These are phyloP conservation scores for Mizuhopecten yessoensis DNA, from an alignment of 1,140 invertebrate species.

Conservation along the genomic window DNA sequence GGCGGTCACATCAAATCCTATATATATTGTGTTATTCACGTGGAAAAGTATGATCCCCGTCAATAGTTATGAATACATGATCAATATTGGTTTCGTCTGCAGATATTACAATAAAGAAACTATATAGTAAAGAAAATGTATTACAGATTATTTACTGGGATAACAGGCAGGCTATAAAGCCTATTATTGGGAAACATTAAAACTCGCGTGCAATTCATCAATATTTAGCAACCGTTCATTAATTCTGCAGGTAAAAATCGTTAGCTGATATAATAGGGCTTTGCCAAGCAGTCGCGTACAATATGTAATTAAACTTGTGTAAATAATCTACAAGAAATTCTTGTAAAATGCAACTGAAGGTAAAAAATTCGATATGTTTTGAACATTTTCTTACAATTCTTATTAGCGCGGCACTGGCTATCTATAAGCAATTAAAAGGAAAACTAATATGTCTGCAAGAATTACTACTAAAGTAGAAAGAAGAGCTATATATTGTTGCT, in stretches of 20 bases:
- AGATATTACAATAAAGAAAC: conserved; percentile 29
- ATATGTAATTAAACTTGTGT: conserved; percentile 24
- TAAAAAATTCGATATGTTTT: neutral
- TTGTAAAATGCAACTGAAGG: neutral
- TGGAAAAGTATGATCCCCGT: neutral
- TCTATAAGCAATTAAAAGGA: neutral
- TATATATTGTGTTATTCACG: neutral
- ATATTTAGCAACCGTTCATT: conserved; percentile 10
- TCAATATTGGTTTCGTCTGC: neutral
- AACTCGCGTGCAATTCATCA: conserved; percentile 28
- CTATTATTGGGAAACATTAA: neutral
- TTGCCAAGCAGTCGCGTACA: neutral
- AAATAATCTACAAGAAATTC: neutral
- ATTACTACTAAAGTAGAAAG: neutral
- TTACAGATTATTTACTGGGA: neutral
- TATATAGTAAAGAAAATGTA: neutral
- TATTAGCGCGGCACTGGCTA: neutral
- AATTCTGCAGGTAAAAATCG: neutral
- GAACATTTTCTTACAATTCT: neutral
- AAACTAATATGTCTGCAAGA: neutral
- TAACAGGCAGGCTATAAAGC: neutral
- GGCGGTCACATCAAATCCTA: no score
- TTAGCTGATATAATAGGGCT: neutral
- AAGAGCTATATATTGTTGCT: neutral
- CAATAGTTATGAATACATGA: neutral